Percentiles rank a stretch among this genome's conserved stretches.
phyloP scores from a whole-genome alignment of 2,888 invertebrate genomes.

The Aphidoletes aphidimyza region DNA sequence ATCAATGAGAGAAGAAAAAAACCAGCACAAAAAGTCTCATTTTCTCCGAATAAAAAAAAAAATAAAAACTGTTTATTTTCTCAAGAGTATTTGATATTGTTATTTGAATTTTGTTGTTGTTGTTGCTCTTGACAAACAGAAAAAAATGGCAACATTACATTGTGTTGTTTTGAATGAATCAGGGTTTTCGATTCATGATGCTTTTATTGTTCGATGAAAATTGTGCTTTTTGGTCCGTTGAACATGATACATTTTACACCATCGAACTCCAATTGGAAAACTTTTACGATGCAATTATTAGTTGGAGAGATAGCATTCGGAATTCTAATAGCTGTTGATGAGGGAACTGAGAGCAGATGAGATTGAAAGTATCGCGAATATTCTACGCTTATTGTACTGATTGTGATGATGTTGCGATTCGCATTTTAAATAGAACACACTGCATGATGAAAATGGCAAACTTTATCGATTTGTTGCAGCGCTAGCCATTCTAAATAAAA shows the following conservation, averaged over 20 bases:
- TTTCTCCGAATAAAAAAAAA: neutral
- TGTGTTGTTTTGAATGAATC: neutral
- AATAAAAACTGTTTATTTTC: neutral
- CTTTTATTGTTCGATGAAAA: neutral
- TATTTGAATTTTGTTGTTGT: too few relatives aligned
- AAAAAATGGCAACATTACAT: neutral
- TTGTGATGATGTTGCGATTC: neutral
- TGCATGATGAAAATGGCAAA: conserved; percentile 37
- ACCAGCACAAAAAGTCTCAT: neutral
- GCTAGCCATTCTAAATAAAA: neutral
- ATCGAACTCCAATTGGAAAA: conserved; percentile 31
- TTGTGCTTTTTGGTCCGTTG: neutral
- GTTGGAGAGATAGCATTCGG: conserved; percentile 1
- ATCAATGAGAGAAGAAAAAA: neutral
- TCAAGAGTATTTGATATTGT: neutral
- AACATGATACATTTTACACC: neutral
- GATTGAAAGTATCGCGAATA: neutral
- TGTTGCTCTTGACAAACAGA: too few relatives aligned
- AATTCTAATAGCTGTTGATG: conserved; percentile 28
- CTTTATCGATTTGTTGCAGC: conserved; percentile 28
- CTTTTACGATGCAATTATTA: conserved; percentile 49
- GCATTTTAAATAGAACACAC: neutral
- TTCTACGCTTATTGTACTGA: too few relatives aligned
- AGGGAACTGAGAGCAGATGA: neutral
- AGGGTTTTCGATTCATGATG: neutral